A percentile compares a stretch with the other conserved stretches of the same genome.
These are phyloP conservation scores for Neosilurus mollespiculum DNA, from an alignment of 2,797 vertebrate species.

Conservation along the genomic window DNA sequence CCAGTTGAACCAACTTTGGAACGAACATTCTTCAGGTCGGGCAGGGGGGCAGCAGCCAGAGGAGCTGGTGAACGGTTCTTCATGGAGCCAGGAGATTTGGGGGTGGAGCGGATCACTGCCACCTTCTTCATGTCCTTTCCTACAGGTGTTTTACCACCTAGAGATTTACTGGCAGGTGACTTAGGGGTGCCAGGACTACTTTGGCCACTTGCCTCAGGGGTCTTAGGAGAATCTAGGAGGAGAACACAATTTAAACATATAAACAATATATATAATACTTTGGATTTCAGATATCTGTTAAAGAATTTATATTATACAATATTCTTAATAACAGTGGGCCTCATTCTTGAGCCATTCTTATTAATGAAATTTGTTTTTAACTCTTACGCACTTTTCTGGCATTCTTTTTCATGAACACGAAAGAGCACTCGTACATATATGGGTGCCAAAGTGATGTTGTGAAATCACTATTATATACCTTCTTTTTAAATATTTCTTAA, in stretches of 20 bases:
- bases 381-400: too few species aligned
- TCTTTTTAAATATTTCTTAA: too few species aligned
- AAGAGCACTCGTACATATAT: too few species aligned
- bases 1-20: constrained; percentile 95
- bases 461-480: too few species aligned
- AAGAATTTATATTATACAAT: neutral
- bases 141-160: constrained; percentile 76
- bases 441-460: too few species aligned
- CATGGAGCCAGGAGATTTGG: constrained; percentile 89
- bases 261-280: too few species aligned
- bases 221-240: constrained; percentile 77
- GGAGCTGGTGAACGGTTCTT: constrained; percentile 83
- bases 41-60: constrained; percentile 73
- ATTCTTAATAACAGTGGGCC: neutral
- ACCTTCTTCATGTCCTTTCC: constrained; percentile 91
- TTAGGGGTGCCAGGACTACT: constrained; percentile 91
- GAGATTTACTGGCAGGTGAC: constrained; percentile 84
- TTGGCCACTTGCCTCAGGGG: constrained; percentile 85
- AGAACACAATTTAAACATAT: neutral
- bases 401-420: too few species aligned
- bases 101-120: constrained; percentile 89
- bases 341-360: too few species aligned
- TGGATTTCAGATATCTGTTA: neutral
- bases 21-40: constrained; percentile 87
- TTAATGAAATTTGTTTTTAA: too few species aligned